A percentile compares a stretch with the other conserved stretches of the same genome.
phyloP scores from a whole-genome alignment of 2,113 vertebrate species.

The Sphyrna mokarran region DNA sequence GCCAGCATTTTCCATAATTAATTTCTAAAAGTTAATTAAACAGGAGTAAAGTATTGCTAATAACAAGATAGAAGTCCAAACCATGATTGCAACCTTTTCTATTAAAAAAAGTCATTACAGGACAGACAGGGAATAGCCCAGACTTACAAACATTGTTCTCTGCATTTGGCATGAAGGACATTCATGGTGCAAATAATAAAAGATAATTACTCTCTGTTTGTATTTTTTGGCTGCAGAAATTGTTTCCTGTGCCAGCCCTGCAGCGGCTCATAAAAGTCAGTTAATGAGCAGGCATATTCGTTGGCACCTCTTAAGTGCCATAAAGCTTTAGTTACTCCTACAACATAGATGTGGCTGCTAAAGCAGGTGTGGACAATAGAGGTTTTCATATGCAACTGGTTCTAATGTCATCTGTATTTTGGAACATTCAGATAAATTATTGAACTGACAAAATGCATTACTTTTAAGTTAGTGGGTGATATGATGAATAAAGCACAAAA shows the following conservation, averaged over 20 bases:
- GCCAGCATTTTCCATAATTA: background rate
- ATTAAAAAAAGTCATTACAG: background rate
- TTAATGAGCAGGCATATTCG: background rate
- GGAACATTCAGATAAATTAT: background rate
- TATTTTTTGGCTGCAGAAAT: background rate
- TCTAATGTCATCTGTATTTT: background rate
- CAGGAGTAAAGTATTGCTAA: background rate
- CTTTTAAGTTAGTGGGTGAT: background rate
- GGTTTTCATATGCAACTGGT: background rate
- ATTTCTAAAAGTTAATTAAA: background rate
- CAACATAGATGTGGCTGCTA: background rate
- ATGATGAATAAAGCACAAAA: background rate
- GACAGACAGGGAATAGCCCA: background rate
- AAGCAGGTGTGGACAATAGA: background rate
- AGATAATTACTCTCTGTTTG: background rate
- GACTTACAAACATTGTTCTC: background rate
- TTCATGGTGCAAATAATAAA: background rate
- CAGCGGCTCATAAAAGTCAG: background rate
- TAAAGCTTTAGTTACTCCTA: background rate
- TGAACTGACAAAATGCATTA: background rate
- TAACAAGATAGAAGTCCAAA: background rate
- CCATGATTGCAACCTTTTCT: background rate
- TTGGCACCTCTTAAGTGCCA: background rate
- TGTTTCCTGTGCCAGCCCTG: background rate
- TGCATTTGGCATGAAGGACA: background rate